A percentile compares a stretch with the other conserved stretches of the same genome.
phyloP scores from a whole-genome alignment of 1,140 invertebrate genomes.

The Wasmannia auropunctata region DNA sequence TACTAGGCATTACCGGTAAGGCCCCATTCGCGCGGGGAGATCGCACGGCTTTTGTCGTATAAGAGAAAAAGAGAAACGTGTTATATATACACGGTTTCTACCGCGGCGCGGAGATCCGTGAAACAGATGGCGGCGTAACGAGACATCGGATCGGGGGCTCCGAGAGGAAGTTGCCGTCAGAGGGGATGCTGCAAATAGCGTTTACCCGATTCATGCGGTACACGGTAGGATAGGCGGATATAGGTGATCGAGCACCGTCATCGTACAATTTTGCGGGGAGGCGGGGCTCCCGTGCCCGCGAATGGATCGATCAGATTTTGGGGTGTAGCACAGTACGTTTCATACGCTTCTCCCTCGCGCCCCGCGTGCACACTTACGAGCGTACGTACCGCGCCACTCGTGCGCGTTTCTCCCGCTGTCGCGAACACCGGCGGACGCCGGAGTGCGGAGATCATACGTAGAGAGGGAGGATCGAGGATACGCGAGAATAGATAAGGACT shows the following conservation, averaged over 20 bases:
- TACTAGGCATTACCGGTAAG: constrained; percentile 85
- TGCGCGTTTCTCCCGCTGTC: not conserved
- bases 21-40: constrained; percentile 29
- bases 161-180: constrained; percentile 2
- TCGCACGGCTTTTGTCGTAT: not conserved
- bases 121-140: not conserved
- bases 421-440: constrained; percentile 25
- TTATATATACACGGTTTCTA: not conserved
- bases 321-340: constrained; percentile 71
- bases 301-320: constrained; percentile 75
- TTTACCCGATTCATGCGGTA: not conserved
- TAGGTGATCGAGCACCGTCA: constrained; percentile 49
- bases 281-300: constrained; percentile 64
- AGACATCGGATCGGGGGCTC: not conserved
- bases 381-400: constrained; percentile 12
- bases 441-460: not conserved
- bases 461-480: constrained; percentile 41
- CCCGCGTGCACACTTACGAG: not conserved
- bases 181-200: constrained; percentile 8
- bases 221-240: constrained; percentile 9
- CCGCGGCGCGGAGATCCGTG: not conserved
- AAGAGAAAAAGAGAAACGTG: not conserved
- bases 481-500: constrained; percentile 54
- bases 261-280: constrained; percentile 54
- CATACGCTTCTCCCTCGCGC: constrained; percentile 59